These are phyloP conservation scores for Sciurus niger DNA, from an alignment of 2,113 vertebrate species.

Conservation along the genomic window DNA sequence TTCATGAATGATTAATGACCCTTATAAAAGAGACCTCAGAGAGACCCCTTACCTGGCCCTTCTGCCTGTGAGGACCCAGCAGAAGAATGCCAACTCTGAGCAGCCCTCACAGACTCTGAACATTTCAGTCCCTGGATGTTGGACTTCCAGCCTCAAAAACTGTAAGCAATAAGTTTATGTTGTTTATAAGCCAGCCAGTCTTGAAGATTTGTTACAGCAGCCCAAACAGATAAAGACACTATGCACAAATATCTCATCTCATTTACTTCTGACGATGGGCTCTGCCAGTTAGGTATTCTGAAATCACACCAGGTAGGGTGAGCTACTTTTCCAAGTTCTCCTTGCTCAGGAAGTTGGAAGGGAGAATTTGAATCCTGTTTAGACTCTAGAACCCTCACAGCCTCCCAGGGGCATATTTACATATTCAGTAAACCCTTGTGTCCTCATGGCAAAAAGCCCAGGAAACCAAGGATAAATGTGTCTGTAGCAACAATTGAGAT, in stretches of 20 bases:
- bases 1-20: background rate
- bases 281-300: background rate
- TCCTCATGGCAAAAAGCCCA: constrained; percentile 8
- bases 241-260: background rate
- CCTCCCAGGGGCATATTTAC: constrained; percentile 34
- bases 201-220: background rate
- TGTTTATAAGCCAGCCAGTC: background rate
- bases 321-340: constrained; percentile 15
- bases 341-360: background rate
- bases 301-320: background rate
- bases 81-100: background rate
- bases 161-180: background rate
- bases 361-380: constrained; percentile 32
- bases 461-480: constrained; percentile 22
- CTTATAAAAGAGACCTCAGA: background rate
- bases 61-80: background rate
- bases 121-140: background rate
- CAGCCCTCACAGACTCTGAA: background rate
- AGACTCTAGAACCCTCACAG: constrained; percentile 27
- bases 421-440: background rate
- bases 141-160: background rate
- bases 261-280: background rate
- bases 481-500: constrained; percentile 58
- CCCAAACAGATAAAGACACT: background rate
- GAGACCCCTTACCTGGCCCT: background rate